Conservation (phyloP, 2,113 vertebrate species). For the Chamaea fasciata region DNA sequence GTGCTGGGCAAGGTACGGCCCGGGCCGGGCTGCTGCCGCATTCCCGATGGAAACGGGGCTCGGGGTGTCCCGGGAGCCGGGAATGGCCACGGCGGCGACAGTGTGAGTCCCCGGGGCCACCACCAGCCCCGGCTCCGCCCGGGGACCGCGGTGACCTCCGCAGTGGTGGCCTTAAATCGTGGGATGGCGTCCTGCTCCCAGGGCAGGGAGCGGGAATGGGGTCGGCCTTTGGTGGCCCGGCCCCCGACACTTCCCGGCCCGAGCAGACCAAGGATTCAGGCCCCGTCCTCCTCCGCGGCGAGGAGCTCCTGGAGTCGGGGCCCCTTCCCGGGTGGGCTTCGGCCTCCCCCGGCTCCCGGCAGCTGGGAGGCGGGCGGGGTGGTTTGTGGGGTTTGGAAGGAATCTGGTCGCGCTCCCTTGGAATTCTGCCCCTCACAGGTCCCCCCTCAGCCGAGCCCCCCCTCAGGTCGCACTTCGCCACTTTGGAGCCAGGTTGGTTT, state of each 20-base stretch:
- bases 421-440: neutral
- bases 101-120: fast-evolving
- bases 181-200: neutral
- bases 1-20: neutral
- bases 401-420: fast-evolving
- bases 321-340: fast-evolving
- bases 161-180: neutral
- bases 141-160: neutral
- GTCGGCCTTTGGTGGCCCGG: neutral
- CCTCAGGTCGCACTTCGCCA: constrained; percentile 42
- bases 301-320: neutral
- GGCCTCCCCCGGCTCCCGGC: fast-evolving
- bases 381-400: neutral
- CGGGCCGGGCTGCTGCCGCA: neutral
- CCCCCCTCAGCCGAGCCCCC: neutral
- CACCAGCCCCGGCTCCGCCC: neutral
- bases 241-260: neutral
- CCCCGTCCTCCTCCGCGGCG: fast-evolving
- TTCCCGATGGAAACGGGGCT: neutral
- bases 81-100: fast-evolving
- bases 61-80: no score
- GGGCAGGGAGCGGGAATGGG: neutral
- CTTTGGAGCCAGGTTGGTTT: neutral
- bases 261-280: neutral
- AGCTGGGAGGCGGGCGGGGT: neutral